Evolutionary conservation across 2,113 vertebrate genomes (phyloP), one percentile per base, ranked within the genome.

Genomic region (Clarias macrocephalus): DNA sequence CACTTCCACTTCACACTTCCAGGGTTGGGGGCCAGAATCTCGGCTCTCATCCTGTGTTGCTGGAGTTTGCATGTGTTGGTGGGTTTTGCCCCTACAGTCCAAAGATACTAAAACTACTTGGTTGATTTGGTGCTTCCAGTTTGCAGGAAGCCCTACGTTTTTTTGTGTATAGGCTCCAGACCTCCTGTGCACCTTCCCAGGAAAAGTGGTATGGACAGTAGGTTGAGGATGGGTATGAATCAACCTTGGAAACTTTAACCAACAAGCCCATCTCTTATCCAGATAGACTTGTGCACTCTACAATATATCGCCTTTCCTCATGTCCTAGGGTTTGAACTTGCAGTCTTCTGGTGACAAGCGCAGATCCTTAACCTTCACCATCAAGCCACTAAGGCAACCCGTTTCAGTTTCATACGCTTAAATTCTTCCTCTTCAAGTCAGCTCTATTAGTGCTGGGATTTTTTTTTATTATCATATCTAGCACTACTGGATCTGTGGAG

Each of bases 401-500:
- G 13, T 56, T 77, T 15, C 0, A 77, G 48, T 19, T 77, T 25
- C 25, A 2, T 76, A 28, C 11, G 13, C 75, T 56, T 54, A n/a
- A 9, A 16, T 5, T n/a, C 23, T 56, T 77, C 48, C 48, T 75
- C 37, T 48, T 48, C 21, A 23, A 48, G 18, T 75, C 72, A 75
- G 8, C 73, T 54, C 75, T 28, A 4, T 11, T 77, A 28, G 65
- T 80, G 59, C 83, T 86, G 79, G 76, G 79, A 83, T 82, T 19
- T 84, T 60, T 42, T 75, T 19, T 84, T 60, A 33, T 75, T 84
- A 83, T 90, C 62, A 68, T 15, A 65, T 72, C 30, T 77, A 82
- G 88, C 88, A 87, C 77, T 88, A 66, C 88, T 88, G 42, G 88
- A 88, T 89, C 19, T 80, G 88, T 86, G 84, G 85, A 19, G 82